These are phyloP conservation scores for Araneus ventricosus DNA, from an alignment of 1,140 invertebrate species.

Conservation along the genomic window DNA sequence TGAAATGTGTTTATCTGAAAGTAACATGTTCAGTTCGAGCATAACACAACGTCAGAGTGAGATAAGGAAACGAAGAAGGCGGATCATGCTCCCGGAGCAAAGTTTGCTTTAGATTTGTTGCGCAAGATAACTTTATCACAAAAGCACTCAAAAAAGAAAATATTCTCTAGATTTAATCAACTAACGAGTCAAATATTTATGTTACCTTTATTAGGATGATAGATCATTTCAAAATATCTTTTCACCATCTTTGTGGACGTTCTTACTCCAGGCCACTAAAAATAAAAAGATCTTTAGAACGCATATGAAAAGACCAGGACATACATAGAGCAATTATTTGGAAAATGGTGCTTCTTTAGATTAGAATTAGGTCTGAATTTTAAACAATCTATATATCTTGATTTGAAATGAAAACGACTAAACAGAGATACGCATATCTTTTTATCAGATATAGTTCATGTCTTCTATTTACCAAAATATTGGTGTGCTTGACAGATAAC, in stretches of 20 bases:
- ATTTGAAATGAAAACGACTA: too few relatives aligned
- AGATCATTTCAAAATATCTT: slow-evolving; percentile 60
- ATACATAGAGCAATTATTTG: too few relatives aligned
- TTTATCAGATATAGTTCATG: not conserved
- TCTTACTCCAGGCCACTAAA: slow-evolving; percentile 23
- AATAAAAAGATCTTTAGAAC: not conserved
- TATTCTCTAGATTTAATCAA: not conserved
- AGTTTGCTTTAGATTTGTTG: slow-evolving; percentile 71
- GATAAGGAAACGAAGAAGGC: slow-evolving; percentile 49
- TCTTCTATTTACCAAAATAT: too few relatives aligned
- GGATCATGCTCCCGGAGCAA: slow-evolving; percentile 63
- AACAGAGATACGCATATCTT: not conserved
- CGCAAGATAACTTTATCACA: not conserved
- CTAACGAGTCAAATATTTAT: not conserved
- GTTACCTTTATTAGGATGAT: slow-evolving; percentile 44
- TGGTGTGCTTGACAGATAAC: too few relatives aligned
- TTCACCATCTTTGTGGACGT: slow-evolving; percentile 47
- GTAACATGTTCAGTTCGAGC: not conserved
- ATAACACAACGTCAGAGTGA: slow-evolving; percentile 24
- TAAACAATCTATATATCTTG: too few relatives aligned
- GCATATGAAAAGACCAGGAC: not conserved
- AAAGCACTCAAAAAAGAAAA: not conserved
- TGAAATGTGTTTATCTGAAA: not conserved
- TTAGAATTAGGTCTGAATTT: too few relatives aligned
- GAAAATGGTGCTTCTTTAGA: too few relatives aligned